A percentile compares a stretch with the other conserved stretches of the same genome.
These are phyloP conservation scores for Eulemur macaco DNA, from an alignment of 2,113 vertebrate genomes.

Conservation along the genomic window DNA sequence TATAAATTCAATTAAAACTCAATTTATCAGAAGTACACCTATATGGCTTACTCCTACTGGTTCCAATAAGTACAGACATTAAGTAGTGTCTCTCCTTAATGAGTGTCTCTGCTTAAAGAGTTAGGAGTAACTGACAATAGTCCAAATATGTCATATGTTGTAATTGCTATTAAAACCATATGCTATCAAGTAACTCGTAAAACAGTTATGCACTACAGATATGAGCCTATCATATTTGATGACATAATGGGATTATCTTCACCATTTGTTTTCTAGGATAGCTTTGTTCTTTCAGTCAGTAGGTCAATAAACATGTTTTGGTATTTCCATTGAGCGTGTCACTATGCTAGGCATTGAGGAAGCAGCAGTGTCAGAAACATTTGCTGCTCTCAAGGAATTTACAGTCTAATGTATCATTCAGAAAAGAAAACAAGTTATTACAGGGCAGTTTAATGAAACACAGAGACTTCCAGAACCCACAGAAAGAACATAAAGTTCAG, in stretches of 20 bases:
- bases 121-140: background rate
- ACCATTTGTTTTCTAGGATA: background rate
- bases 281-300: background rate
- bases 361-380: background rate
- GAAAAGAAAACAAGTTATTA: background rate
- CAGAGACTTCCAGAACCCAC: too few species aligned
- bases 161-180: background rate
- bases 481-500: background rate
- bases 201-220: background rate
- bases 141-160: background rate
- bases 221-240: background rate
- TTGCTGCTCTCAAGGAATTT: background rate
- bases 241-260: background rate
- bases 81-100: background rate
- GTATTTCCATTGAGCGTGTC: background rate
- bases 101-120: background rate
- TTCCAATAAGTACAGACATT: background rate
- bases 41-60: background rate
- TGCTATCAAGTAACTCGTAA: background rate
- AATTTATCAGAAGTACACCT: background rate
- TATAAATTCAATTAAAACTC: conserved; percentile 21
- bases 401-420: background rate
- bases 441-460: background rate
- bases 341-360: background rate
- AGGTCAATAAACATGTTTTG: background rate